Conservation (phyloP, 2,113 vertebrate species). For the Rhinichthys klamathensis region DNA sequence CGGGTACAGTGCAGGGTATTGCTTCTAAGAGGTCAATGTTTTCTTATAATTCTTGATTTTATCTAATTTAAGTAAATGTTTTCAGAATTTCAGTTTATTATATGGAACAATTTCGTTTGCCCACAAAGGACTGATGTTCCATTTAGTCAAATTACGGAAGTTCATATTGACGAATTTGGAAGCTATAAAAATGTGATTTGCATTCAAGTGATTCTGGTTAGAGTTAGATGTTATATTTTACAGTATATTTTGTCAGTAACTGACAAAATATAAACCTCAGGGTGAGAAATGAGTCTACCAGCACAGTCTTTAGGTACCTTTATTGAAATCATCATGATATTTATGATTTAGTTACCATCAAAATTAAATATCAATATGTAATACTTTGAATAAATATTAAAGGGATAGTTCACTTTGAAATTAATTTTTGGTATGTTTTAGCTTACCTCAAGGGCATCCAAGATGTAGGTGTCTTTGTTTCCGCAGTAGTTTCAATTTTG, state of each 20-base stretch:
- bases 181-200: not conserved
- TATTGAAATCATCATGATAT: too few species aligned
- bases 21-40: not conserved
- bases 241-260: not conserved
- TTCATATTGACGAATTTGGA: not conserved
- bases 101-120: not conserved
- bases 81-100: not conserved
- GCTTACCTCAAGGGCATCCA: too few species aligned
- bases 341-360: too few species aligned
- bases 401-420: too few species aligned
- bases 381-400: not conserved
- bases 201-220: not conserved
- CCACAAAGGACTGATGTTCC: not conserved
- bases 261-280: not conserved
- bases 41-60: not conserved
- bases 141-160: not conserved
- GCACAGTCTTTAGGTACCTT: too few species aligned
- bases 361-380: not conserved
- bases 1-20: not conserved
- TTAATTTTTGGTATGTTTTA: too few species aligned
- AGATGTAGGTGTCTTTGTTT: too few species aligned
- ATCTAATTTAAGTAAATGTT: not conserved
- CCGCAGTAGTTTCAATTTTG: too few species aligned
- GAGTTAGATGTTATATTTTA: not conserved
- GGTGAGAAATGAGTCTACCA: too few species aligned